A percentile compares a stretch with the other conserved stretches of the same genome.
These are phyloP conservation scores for Panagrolaimus sp. DNA, from an alignment of 1,140 invertebrate species.

Conservation along the genomic window DNA sequence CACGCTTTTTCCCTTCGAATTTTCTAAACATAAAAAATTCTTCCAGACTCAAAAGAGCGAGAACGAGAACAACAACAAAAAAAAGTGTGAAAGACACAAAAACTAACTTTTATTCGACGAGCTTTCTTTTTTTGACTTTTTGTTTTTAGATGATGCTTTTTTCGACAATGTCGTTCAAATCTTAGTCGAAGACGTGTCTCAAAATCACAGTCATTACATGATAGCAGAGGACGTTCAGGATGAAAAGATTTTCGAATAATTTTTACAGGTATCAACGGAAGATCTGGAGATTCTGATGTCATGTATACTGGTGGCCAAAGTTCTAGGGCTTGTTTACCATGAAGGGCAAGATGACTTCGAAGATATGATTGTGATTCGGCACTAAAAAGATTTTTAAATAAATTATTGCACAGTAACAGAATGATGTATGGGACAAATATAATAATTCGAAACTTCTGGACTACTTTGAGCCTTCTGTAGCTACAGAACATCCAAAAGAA, in stretches of 20 bases:
- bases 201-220: neutral
- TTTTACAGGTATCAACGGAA: neutral
- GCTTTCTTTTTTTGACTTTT: neutral
- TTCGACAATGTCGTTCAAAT: neutral
- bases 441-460: too few relatives aligned
- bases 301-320: neutral
- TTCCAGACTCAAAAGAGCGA: too few relatives aligned
- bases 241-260: neutral
- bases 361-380: neutral
- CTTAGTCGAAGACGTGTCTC: neutral
- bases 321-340: neutral
- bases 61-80: too few relatives aligned
- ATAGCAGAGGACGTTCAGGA: neutral
- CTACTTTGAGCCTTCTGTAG: too few relatives aligned
- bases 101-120: neutral
- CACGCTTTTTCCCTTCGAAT: too few relatives aligned
- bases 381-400: neutral
- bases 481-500: too few relatives aligned
- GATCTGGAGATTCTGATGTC: neutral
- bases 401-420: too few relatives aligned
- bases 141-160: slow-evolving; percentile 10
- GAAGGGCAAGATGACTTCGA: neutral
- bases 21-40: too few relatives aligned
- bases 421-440: too few relatives aligned
- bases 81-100: too few relatives aligned